phyloP scores from a whole-genome alignment of 2,797 vertebrate species.

The Artibeus lituratus region DNA sequence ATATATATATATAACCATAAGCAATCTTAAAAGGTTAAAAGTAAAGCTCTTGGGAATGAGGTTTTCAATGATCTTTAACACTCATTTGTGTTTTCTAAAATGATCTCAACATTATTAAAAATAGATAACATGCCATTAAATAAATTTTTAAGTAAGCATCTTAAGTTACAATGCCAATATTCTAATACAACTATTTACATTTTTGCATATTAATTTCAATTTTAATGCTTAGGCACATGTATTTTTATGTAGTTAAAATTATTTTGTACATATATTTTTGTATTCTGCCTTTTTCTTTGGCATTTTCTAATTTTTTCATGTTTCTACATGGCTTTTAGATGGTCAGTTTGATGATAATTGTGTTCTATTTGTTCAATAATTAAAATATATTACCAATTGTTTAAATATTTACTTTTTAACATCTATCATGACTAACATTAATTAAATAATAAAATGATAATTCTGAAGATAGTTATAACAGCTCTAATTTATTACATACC shows the following conservation, averaged over 20 bases:
- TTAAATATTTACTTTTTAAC: background rate
- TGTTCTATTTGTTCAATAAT: background rate
- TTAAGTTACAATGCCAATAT: background rate
- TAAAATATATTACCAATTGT: background rate
- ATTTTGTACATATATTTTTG: background rate
- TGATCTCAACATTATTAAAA: constrained; percentile 16
- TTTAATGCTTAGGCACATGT: background rate
- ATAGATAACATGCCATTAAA: background rate
- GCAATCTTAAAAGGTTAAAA: background rate
- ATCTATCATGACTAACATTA: background rate
- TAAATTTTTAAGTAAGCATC: background rate
- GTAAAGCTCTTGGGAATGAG: background rate
- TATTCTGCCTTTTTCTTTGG: background rate
- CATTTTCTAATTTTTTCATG: background rate
- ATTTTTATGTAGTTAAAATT: constrained; percentile 1
- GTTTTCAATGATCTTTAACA: background rate
- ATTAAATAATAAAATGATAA: background rate
- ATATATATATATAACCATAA: background rate
- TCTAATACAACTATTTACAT: background rate
- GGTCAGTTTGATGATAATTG: background rate
- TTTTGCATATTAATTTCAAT: background rate
- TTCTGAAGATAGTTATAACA: background rate
- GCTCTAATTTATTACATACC: background rate
- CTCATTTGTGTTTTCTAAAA: background rate
- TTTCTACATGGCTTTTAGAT: background rate